Evolutionary conservation across 2,113 vertebrate species (phyloP).

Genomic region (Pygoscelis adeliae): DNA sequence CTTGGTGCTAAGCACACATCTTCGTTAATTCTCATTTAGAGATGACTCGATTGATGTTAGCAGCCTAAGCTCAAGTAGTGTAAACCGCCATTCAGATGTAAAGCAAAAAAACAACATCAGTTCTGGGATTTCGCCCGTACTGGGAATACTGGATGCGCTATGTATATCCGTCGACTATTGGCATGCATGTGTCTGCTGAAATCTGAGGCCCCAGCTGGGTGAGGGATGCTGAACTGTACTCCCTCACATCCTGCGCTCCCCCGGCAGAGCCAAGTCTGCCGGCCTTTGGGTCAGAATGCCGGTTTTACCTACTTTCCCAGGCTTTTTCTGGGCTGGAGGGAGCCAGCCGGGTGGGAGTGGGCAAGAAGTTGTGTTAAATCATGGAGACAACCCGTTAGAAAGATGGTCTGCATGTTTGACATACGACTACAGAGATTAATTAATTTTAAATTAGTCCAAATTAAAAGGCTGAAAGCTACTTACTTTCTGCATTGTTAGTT

Average conservation of each 20-base stretch:
- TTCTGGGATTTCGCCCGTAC: rapidly evolving
- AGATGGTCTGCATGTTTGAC: neutral
- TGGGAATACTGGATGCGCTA: neutral
- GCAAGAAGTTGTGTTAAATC: neutral
- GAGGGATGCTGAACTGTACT: neutral
- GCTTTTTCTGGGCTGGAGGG: neutral
- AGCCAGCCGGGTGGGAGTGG: neutral
- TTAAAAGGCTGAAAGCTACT: neutral
- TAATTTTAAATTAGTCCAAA: neutral
- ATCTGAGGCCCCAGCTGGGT: neutral
- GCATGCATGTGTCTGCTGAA: neutral
- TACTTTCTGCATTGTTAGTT: neutral
- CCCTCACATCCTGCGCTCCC: rapidly evolving
- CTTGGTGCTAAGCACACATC: neutral
- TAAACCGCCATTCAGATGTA: neutral
- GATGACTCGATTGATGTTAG: neutral
- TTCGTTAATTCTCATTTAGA: constrained; percentile 30
- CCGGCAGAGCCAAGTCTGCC: neutral
- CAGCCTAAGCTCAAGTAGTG: neutral
- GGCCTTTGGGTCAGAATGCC: rapidly evolving
- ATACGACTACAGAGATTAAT: neutral
- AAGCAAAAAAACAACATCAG: neutral
- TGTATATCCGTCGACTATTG: neutral
- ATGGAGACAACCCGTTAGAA: neutral
- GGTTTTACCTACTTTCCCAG: neutral